These are phyloP conservation scores for Siderastrea siderea DNA, from an alignment of 92 coral and sea anemone species.

Conservation along the genomic window DNA sequence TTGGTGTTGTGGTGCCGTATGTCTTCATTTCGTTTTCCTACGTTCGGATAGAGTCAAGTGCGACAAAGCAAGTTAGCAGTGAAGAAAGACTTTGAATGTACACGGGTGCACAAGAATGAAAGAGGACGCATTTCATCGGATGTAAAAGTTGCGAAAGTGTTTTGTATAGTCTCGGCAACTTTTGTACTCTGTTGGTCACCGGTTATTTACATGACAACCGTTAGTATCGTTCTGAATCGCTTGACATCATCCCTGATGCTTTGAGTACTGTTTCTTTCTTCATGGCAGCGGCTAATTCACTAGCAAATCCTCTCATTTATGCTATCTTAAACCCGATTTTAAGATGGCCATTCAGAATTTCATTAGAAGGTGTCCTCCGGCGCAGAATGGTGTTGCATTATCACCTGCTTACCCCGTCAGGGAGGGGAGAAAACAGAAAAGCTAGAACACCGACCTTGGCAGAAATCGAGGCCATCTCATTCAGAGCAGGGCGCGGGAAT, in stretches of 20 bases:
- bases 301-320: slow-evolving; percentile 76
- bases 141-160: too few species aligned
- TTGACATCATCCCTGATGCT: slow-evolving; percentile 60
- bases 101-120: too few species aligned
- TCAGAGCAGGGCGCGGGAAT: too few species aligned
- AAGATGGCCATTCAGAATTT: slow-evolving; percentile 45
- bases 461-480: too few species aligned
- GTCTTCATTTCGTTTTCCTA: slow-evolving; percentile 65
- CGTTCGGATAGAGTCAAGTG: slow-evolving; percentile 58
- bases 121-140: too few species aligned
- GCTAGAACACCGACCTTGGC: too few species aligned
- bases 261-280: slow-evolving; percentile 61
- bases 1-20: slow-evolving; percentile 79
- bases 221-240: slow-evolving; percentile 30
- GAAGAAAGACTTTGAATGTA: too few species aligned
- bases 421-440: too few species aligned
- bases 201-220: slow-evolving; percentile 79
- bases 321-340: slow-evolving; percentile 84
- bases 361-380: background rate
- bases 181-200: slow-evolving; percentile 90
- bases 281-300: slow-evolving; percentile 74
- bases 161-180: too few species aligned
- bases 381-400: too few species aligned
- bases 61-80: too few species aligned
- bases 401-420: too few species aligned